These are phyloP conservation scores for Ahaetulla prasina DNA, from an alignment of 2,113 vertebrate genomes.

Conservation along the genomic window DNA sequence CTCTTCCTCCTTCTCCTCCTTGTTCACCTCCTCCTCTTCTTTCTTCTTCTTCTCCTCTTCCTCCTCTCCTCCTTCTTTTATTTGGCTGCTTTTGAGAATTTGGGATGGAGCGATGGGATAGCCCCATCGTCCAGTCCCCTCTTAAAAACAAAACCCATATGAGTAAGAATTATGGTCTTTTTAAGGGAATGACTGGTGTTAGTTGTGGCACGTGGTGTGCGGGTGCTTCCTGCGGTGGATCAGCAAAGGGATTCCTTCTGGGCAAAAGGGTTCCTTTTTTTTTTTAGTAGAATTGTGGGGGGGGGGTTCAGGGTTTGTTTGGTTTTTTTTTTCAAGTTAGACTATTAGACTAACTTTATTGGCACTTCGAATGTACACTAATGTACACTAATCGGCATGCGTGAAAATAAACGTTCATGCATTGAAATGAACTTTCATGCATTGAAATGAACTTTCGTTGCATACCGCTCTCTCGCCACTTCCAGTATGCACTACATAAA, in stretches of 20 bases:
- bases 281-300: background rate
- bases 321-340: background rate
- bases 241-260: background rate
- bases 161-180: background rate
- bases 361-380: too few species aligned
- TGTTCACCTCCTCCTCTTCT: too few species aligned
- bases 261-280: fast-evolving
- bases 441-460: too few species aligned
- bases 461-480: too few species aligned
- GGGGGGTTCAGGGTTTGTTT: background rate
- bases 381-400: too few species aligned
- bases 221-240: background rate
- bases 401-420: too few species aligned
- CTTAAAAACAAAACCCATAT: too few species aligned
- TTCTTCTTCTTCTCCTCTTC: background rate
- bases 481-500: too few species aligned
- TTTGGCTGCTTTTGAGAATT: background rate
- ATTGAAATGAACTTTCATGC: too few species aligned
- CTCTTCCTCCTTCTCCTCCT: too few species aligned
- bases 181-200: background rate
- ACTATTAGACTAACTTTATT: too few species aligned
- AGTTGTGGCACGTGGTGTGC: background rate
- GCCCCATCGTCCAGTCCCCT: background rate
- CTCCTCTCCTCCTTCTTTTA: background rate
- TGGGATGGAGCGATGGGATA: background rate